Evolutionary conservation across 1,140 invertebrate genomes (phyloP).

Genomic region (Agrypnia vestita): DNA sequence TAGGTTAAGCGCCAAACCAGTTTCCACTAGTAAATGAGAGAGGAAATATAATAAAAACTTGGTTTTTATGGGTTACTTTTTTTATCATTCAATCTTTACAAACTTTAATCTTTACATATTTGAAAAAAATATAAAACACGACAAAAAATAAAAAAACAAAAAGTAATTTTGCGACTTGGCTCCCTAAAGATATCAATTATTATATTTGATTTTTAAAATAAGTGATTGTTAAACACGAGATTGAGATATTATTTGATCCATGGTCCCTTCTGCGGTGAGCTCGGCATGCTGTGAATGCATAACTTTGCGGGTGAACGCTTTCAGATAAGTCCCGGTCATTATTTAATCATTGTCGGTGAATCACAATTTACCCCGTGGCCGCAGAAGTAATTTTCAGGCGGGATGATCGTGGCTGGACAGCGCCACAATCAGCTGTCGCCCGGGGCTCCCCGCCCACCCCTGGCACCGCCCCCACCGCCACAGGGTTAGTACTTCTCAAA

Average conservation of each 20-base stretch:
- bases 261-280: background rate
- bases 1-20: too few species aligned
- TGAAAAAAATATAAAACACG: too few species aligned
- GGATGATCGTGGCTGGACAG: slow-evolving; percentile 26
- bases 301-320: background rate
- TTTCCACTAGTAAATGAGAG: too few species aligned
- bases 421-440: slow-evolving; percentile 42
- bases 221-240: background rate
- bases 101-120: too few species aligned
- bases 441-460: background rate
- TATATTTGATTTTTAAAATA: too few species aligned
- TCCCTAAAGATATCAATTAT: too few species aligned
- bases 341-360: slow-evolving; percentile 42
- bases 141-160: too few species aligned
- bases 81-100: too few species aligned
- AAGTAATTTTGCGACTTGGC: too few species aligned
- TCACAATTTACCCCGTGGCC: slow-evolving; percentile 33
- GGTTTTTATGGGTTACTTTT: too few species aligned
- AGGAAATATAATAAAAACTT: too few species aligned
- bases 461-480: background rate
- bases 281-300: background rate
- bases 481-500: background rate
- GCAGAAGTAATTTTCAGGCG: slow-evolving; percentile 39
- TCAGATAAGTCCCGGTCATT: slow-evolving; percentile 38
- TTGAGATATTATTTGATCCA: slow-evolving; percentile 1